Evolutionary conservation across 2,797 vertebrate species (phyloP).

Genomic region (Cossypha niveicapilla): DNA sequence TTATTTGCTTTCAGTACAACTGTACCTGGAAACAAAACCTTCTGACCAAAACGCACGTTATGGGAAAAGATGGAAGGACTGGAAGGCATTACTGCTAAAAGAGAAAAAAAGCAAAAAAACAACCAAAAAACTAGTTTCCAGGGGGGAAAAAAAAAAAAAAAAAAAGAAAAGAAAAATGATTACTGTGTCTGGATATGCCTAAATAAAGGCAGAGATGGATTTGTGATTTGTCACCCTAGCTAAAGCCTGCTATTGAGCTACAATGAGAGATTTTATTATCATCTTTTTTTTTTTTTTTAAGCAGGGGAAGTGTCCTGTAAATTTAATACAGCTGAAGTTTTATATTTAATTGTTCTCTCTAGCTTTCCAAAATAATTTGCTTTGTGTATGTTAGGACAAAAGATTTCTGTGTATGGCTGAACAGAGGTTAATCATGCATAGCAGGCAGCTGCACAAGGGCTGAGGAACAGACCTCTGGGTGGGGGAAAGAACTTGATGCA

Average conservation of each 20-base stretch:
- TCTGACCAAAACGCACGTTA: background rate
- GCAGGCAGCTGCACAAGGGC: slow-evolving; percentile 82
- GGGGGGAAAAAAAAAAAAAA: background rate
- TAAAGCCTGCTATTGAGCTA: slow-evolving; percentile 38
- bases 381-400: slow-evolving; percentile 99
- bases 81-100: background rate
- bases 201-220: slow-evolving; percentile 28
- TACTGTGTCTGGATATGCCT: background rate
- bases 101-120: background rate
- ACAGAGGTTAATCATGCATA: slow-evolving; percentile 91
- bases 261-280: slow-evolving; percentile 16
- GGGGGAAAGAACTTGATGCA: slow-evolving; percentile 58
- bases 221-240: background rate
- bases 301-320: slow-evolving; percentile 55
- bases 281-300: background rate
- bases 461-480: slow-evolving; percentile 75
- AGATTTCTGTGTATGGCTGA: slow-evolving; percentile 92
- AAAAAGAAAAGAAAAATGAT: accelerated
- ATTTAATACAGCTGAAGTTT: slow-evolving; percentile 77
- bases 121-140: background rate
- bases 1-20: slow-evolving; percentile 39
- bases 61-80: background rate
- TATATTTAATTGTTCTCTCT: slow-evolving; percentile 84
- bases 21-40: slow-evolving; percentile 23
- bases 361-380: slow-evolving; percentile 97